These are phyloP conservation scores for Chymomyza caudatula DNA, from an alignment of 2,888 invertebrate species.

Conservation along the genomic window DNA sequence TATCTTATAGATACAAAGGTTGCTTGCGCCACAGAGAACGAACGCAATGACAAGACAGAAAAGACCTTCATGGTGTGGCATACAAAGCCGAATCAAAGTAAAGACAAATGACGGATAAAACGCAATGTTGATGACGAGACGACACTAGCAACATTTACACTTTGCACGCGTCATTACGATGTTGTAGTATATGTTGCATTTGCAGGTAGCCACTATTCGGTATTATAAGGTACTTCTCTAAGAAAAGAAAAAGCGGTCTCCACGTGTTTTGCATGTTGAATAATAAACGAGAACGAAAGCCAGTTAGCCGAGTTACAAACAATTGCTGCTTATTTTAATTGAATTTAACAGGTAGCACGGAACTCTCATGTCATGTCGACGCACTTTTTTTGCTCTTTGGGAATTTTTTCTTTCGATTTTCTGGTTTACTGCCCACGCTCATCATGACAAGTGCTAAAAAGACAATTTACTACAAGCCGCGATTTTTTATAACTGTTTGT, in stretches of 20 bases:
- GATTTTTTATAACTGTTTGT: not conserved
- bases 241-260: constrained; percentile 10
- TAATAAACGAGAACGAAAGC: constrained; percentile 38
- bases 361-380: not conserved
- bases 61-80: constrained; percentile 59
- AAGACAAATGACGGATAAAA: constrained; percentile 22
- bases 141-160: constrained; percentile 18
- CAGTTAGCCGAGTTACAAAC: constrained; percentile 30
- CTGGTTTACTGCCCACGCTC: not conserved
- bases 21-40: not conserved
- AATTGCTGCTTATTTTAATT: not conserved
- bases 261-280: constrained; percentile 53
- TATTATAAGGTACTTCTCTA: not conserved
- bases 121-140: constrained; percentile 38
- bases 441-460: not conserved
- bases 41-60: constrained; percentile 32
- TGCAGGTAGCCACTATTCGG: not conserved
- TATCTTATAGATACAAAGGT: not conserved
- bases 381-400: not conserved
- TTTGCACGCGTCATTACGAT: constrained; percentile 22
- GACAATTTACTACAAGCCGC: not conserved
- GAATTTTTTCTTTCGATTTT: not conserved
- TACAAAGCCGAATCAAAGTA: not conserved
- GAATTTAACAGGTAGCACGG: not conserved
- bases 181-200: not conserved